A percentile compares a stretch with the other conserved stretches of the same genome.
Conservation (phyloP, 1,140 invertebrate species). For the Diabrotica undecimpunctata region DNA sequence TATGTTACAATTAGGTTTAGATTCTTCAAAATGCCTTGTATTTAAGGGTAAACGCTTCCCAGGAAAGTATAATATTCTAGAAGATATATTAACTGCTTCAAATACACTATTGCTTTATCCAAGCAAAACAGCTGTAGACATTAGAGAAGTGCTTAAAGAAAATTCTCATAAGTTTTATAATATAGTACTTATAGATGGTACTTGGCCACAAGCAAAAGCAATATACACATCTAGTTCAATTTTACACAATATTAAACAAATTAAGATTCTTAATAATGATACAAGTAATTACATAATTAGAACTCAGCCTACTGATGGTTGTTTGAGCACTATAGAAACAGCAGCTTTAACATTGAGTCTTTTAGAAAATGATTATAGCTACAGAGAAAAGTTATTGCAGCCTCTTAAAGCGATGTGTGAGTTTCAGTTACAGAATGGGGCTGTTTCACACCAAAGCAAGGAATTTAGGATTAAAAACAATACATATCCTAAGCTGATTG, state of each 20-base stretch:
- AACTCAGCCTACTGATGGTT: slow-evolving; percentile 87
- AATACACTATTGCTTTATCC: slow-evolving; percentile 82
- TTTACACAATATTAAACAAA: slow-evolving; percentile 63
- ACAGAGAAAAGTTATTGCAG: slow-evolving; percentile 66
- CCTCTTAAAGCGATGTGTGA: slow-evolving; percentile 80
- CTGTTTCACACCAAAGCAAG: slow-evolving; percentile 89
- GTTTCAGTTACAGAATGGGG: slow-evolving; percentile 84
- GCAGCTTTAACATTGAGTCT: slow-evolving; percentile 77
- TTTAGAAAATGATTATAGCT: slow-evolving; percentile 66
- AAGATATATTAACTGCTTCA: slow-evolving; percentile 61
- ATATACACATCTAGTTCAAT: slow-evolving; percentile 73
- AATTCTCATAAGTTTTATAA: slow-evolving; percentile 57
- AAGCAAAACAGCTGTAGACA: slow-evolving; percentile 66
- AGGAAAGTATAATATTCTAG: slow-evolving; percentile 63
- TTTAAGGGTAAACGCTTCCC: slow-evolving; percentile 84
- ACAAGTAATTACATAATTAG: slow-evolving; percentile 87
- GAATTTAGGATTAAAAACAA: slow-evolving; percentile 83
- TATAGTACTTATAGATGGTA: slow-evolving; percentile 86
- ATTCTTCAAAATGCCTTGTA: slow-evolving; percentile 69
- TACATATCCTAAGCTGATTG: slow-evolving; percentile 77
- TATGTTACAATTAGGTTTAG: slow-evolving; percentile 76
- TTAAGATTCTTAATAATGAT: slow-evolving; percentile 69
- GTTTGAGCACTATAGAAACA: slow-evolving; percentile 87
- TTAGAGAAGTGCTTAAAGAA: slow-evolving; percentile 47
- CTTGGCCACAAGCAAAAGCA: slow-evolving; percentile 89